phyloP scores from a whole-genome alignment of 2,797 vertebrate genomes.

The Pangasius larnaudii region DNA sequence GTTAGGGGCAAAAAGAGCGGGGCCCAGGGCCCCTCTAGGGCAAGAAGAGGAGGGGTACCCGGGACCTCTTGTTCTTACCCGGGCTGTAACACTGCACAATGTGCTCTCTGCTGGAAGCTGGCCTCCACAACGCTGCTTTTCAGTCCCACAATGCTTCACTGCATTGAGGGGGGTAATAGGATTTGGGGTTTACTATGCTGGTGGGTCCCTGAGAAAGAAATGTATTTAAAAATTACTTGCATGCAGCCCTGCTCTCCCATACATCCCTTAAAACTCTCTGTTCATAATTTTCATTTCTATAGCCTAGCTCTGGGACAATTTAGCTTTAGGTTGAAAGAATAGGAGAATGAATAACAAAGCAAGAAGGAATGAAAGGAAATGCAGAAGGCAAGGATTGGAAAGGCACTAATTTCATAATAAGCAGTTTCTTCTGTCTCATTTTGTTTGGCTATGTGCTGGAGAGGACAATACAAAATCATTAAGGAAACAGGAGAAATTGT shows the following conservation, averaged over 20 bases:
- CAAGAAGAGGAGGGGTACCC: conserved; percentile 66
- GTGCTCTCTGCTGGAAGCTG: conserved; percentile 76
- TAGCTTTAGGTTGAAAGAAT: conserved; percentile 29
- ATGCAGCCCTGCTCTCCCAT: conserved; percentile 45
- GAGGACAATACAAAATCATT: conserved; percentile 52
- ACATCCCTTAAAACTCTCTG: conserved; percentile 53
- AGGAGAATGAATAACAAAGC: conserved; percentile 2
- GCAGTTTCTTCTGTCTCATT: conserved; percentile 7
- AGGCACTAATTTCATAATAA: conserved; percentile 20
- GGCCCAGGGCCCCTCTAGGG: conserved; percentile 67
- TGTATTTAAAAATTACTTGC: conserved; percentile 41
- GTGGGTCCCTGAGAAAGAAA: conserved; percentile 72
- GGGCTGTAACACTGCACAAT: conserved; percentile 74
- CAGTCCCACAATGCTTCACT: conserved; percentile 73
- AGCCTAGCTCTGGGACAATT: conserved; percentile 33
- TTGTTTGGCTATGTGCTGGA: conserved; percentile 22
- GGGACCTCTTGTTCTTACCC: conserved; percentile 33
- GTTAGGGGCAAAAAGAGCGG: conserved; percentile 64
- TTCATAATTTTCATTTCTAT: conserved; percentile 14
- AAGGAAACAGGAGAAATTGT: conserved; percentile 33
- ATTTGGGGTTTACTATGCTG: conserved; percentile 80
- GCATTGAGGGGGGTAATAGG: conserved; percentile 76
- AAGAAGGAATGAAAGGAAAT: conserved; percentile 29
- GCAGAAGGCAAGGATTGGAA: conserved; percentile 5
- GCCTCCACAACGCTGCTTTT: conserved; percentile 73